phyloP scores from a whole-genome alignment of 2,113 vertebrate species.

The Macheiramphus alcinus region DNA sequence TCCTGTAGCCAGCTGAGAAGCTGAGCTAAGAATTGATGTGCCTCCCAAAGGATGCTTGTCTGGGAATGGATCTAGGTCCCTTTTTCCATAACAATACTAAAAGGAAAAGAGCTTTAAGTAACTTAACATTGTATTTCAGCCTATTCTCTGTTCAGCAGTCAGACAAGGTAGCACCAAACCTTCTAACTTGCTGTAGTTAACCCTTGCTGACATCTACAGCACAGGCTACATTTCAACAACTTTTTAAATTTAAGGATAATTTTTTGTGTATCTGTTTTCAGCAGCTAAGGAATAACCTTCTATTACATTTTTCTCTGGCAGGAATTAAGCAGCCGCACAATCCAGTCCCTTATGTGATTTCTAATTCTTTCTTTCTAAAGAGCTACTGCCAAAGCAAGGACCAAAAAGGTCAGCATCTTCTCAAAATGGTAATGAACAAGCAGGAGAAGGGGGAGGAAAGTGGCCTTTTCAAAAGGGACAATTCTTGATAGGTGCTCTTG shows the following conservation, averaged over 20 bases:
- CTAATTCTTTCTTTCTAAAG: background rate
- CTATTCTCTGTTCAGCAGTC: background rate
- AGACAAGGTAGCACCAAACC: too few relatives aligned
- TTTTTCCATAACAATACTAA: background rate
- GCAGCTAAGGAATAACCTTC: background rate
- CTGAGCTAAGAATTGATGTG: background rate
- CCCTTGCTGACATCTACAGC: background rate
- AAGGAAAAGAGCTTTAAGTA: background rate
- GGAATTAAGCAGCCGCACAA: background rate
- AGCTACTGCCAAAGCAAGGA: background rate
- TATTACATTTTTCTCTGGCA: background rate
- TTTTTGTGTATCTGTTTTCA: background rate
- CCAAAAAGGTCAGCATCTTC: background rate
- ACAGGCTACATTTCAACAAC: background rate
- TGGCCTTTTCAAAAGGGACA: background rate
- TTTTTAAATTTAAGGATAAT: fast-evolving
- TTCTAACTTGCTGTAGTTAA: background rate
- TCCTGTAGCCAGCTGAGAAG: background rate
- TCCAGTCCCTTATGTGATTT: background rate
- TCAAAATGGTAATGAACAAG: background rate
- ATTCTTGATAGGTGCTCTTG: background rate
- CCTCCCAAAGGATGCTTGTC: background rate
- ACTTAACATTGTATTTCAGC: background rate
- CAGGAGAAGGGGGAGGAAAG: background rate
- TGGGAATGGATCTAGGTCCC: background rate